phyloP scores from a whole-genome alignment of 2,888 invertebrate genomes.

The Melanostoma scalare region DNA sequence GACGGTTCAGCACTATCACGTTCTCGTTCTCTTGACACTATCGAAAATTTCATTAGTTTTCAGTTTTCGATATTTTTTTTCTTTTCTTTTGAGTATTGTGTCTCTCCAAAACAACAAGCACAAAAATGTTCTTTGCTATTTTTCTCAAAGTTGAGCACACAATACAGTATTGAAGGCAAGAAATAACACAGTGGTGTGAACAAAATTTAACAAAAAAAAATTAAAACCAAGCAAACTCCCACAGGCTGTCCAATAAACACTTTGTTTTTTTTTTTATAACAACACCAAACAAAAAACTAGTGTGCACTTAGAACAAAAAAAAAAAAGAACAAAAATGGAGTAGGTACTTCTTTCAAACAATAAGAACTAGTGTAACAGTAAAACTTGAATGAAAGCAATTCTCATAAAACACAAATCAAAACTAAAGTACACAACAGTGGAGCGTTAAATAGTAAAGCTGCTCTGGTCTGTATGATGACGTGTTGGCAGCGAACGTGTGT shows the following conservation, averaged over 20 bases:
- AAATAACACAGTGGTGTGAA: slow-evolving; percentile 31
- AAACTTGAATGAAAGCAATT: slow-evolving; percentile 26
- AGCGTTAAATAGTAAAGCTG: slow-evolving; percentile 40
- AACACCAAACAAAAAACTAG: slow-evolving; percentile 30
- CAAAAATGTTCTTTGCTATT: slow-evolving; percentile 13
- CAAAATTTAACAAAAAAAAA: slow-evolving; percentile 1
- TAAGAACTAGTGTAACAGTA: slow-evolving; percentile 11
- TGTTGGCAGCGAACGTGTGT: slow-evolving; percentile 22
- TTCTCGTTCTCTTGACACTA: slow-evolving; percentile 82
- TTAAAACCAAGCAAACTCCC: slow-evolving; percentile 16
- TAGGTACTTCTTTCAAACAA: not conserved
- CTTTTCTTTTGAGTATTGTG: slow-evolving; percentile 37
- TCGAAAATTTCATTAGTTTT: slow-evolving; percentile 73
- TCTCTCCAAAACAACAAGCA: slow-evolving; percentile 49
- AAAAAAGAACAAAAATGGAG: slow-evolving; percentile 7
- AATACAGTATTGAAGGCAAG: slow-evolving; percentile 59
- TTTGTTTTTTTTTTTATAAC: slow-evolving; percentile 7
- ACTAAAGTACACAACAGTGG: slow-evolving; percentile 40
- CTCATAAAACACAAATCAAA: slow-evolving; percentile 18
- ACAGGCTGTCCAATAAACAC: slow-evolving; percentile 36
- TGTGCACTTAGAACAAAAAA: slow-evolving; percentile 48
- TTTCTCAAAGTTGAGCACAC: slow-evolving; percentile 35
- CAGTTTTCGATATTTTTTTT: slow-evolving; percentile 51
- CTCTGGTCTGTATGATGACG: slow-evolving; percentile 10
- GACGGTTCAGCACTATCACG: slow-evolving; percentile 73